Evolutionary conservation across 2,888 invertebrate genomes (phyloP).

Genomic region (Tachina grossa): DNA sequence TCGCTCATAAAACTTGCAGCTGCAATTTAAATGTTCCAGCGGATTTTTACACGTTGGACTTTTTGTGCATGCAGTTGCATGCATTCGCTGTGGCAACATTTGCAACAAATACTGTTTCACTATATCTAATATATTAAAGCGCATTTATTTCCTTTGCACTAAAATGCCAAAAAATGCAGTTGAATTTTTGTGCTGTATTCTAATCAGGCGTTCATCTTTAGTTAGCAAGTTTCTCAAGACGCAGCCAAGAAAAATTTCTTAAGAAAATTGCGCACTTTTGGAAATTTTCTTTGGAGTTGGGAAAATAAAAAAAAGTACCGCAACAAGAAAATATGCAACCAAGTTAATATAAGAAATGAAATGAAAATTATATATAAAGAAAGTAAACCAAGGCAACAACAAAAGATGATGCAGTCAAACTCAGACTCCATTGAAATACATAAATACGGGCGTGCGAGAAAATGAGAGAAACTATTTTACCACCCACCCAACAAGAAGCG

Average conservation of each 20-base stretch:
- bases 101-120: slow-evolving; percentile 35
- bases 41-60: neutral
- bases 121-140: neutral
- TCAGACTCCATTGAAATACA: neutral
- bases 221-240: slow-evolving; percentile 46
- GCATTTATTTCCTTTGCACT: slow-evolving; percentile 29
- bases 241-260: slow-evolving; percentile 33
- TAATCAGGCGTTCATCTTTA: slow-evolving; percentile 63
- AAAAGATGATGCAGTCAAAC: slow-evolving; percentile 11
- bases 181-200: slow-evolving; percentile 57
- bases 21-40: neutral
- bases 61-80: slow-evolving; percentile 46
- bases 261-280: slow-evolving; percentile 66
- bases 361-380: slow-evolving; percentile 9
- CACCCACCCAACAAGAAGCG: neutral
- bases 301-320: neutral
- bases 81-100: neutral
- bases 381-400: slow-evolving; percentile 16
- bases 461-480: neutral
- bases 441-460: neutral
- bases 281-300: slow-evolving; percentile 4
- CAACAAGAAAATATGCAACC: slow-evolving; percentile 42
- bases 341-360: slow-evolving; percentile 53
- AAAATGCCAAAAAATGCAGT: slow-evolving; percentile 63
- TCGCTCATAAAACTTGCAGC: slow-evolving; percentile 9